Evolutionary conservation across 2,113 vertebrate genomes (phyloP).

Genomic region (Syngnathus typhle): DNA sequence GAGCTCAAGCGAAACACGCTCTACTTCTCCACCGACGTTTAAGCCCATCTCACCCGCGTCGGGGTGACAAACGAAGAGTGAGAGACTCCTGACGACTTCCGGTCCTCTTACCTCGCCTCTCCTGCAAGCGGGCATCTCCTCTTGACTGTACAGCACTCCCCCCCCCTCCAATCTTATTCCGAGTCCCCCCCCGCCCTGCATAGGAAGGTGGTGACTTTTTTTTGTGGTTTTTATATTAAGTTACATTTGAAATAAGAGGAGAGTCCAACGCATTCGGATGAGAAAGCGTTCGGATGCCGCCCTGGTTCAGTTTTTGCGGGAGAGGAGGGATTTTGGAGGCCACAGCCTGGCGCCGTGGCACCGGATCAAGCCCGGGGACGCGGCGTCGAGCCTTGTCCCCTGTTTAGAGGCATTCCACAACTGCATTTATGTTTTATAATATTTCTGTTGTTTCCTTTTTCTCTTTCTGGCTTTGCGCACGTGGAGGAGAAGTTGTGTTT

Average conservation of each 20-base stretch:
- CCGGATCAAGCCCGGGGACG: constrained; percentile 8
- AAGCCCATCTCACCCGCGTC: constrained; percentile 48
- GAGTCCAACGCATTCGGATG: too few species aligned
- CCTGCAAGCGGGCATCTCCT: constrained; percentile 44
- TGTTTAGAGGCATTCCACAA: constrained; percentile 64
- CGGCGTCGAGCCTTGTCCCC: constrained; percentile 17
- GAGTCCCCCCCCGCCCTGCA: background rate
- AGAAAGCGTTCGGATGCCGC: constrained; percentile 21
- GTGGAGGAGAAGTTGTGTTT: constrained; percentile 35
- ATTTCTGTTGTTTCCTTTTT: constrained; percentile 46
- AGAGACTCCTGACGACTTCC: constrained; percentile 30
- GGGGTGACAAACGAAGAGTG: constrained; percentile 34
- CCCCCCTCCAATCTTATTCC: background rate
- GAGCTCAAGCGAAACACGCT: constrained; percentile 96
- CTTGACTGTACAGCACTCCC: constrained; percentile 54
- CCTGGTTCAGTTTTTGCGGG: constrained; percentile 1
- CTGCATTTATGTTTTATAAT: constrained; percentile 66
- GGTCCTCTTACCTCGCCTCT: constrained; percentile 30
- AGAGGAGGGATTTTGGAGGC: constrained; percentile 1
- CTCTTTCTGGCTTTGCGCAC: constrained; percentile 54
- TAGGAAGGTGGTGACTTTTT: constrained; percentile 25
- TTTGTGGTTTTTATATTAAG: constrained; percentile 18
- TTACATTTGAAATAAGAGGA: background rate
- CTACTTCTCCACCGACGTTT: constrained; percentile 98
- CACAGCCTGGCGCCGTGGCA: constrained; percentile 28